Conservation (phyloP, 2,113 vertebrate species). For the Podarcis muralis region DNA sequence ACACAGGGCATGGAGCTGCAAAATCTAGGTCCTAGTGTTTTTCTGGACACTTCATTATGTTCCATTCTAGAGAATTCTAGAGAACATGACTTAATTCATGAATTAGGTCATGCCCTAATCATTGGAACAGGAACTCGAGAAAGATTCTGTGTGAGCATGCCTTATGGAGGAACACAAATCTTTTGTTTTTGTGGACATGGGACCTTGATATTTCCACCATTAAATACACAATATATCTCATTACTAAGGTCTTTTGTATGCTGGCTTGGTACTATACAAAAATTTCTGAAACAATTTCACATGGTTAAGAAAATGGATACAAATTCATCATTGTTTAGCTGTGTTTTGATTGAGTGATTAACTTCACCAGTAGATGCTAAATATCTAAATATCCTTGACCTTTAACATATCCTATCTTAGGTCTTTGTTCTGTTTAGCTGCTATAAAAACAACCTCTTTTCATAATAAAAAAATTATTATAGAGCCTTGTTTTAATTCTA, state of each 20-base stretch:
- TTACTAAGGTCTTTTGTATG: not conserved
- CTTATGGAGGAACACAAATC: not conserved
- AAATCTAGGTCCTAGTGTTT: not conserved
- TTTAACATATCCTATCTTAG: not conserved
- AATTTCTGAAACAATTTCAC: not conserved
- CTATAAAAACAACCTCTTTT: not conserved
- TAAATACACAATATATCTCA: not conserved
- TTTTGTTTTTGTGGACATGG: not conserved
- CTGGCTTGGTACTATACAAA: not conserved
- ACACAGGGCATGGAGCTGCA: not conserved
- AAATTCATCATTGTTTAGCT: not conserved
- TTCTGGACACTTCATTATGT: not conserved
- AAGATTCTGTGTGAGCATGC: not conserved
- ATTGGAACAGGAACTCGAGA: not conserved
- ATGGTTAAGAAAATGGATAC: not conserved
- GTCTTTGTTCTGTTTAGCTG: not conserved
- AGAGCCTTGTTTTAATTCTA: conserved; percentile 8
- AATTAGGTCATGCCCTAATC: no score
- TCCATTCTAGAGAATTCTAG: not conserved
- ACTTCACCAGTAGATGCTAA: not conserved
- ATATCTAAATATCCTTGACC: not conserved
- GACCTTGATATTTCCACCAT: not conserved
- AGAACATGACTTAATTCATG: no score
- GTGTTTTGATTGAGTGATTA: not conserved
- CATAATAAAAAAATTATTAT: conserved; percentile 1